Conservation (phyloP, 1,140 invertebrate species). For the Nasonia longicornis region DNA sequence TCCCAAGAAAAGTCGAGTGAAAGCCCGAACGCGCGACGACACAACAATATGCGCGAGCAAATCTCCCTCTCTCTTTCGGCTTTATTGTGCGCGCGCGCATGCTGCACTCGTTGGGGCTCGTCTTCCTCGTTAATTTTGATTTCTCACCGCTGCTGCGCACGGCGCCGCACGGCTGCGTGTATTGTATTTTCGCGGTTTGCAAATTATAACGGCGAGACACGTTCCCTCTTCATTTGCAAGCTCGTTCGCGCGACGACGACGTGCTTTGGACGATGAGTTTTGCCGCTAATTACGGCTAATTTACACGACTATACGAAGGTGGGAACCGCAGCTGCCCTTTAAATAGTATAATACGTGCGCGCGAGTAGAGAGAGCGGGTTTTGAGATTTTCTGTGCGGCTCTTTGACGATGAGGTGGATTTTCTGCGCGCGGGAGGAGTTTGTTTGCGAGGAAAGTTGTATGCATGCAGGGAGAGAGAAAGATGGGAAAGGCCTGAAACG, state of each 20-base stretch:
- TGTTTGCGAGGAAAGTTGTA: no score
- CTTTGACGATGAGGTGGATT: background rate
- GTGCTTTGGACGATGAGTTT: background rate
- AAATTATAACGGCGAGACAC: background rate
- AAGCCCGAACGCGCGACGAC: slow-evolving; percentile 40
- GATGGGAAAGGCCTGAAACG: no score
- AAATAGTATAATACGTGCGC: background rate
- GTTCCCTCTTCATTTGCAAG: slow-evolving; percentile 13
- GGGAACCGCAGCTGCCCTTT: background rate
- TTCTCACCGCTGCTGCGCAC: slow-evolving; percentile 1
- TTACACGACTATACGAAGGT: background rate
- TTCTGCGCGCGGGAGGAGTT: background rate
- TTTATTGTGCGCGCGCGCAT: no score
- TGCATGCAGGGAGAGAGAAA: no score
- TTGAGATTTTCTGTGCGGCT: background rate
- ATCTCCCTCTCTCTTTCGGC: no score
- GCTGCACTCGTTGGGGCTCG: no score
- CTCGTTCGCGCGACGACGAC: background rate
- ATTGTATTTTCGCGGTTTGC: slow-evolving; percentile 6
- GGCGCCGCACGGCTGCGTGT: background rate
- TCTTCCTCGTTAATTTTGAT: slow-evolving; percentile 37
- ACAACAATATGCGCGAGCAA: slow-evolving; percentile 6
- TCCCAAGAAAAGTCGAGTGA: slow-evolving; percentile 54
- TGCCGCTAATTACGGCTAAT: background rate
- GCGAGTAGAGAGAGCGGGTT: background rate